Evolutionary conservation across 2,888 invertebrate species (phyloP).

Genomic region (Heterodera filipjevi): DNA sequence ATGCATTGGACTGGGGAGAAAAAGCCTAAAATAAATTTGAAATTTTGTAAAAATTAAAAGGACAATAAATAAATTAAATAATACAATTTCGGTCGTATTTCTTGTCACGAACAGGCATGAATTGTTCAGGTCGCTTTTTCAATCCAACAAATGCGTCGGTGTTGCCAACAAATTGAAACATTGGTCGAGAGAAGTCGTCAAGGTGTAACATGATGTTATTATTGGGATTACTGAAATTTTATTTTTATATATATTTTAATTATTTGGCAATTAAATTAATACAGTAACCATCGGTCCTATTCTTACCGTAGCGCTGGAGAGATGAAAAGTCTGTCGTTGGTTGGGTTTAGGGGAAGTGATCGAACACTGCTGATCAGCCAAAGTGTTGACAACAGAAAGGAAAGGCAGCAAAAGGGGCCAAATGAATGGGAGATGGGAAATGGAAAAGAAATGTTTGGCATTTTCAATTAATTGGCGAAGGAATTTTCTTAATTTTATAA

Average conservation of each 20-base stretch:
- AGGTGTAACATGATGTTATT: background rate
- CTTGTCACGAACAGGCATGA: constrained; percentile 33
- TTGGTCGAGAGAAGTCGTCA: background rate
- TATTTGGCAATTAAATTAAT: no score
- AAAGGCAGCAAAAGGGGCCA: background rate
- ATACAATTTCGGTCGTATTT: constrained; percentile 56
- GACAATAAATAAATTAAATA: background rate
- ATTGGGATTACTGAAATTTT: background rate
- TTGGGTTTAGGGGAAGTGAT: background rate
- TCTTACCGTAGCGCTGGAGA: background rate
- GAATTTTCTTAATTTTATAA: no score
- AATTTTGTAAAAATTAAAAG: no score
- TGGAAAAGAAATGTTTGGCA: background rate
- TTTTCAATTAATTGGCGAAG: no score
- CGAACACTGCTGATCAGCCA: constrained; percentile 3
- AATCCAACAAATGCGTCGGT: background rate
- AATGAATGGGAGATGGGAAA: background rate
- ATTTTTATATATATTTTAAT: background rate
- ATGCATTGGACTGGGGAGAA: constrained; percentile 36
- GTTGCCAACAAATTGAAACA: constrained; percentile 5
- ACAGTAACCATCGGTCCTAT: background rate
- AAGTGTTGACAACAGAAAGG: background rate
- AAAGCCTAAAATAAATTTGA: constrained; percentile 20
- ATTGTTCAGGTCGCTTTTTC: background rate
- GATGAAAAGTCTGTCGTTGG: background rate